A percentile compares a stretch with the other conserved stretches of the same genome.
Conservation (phyloP, 2,797 vertebrate species). For the Calcarius lapponicus region DNA sequence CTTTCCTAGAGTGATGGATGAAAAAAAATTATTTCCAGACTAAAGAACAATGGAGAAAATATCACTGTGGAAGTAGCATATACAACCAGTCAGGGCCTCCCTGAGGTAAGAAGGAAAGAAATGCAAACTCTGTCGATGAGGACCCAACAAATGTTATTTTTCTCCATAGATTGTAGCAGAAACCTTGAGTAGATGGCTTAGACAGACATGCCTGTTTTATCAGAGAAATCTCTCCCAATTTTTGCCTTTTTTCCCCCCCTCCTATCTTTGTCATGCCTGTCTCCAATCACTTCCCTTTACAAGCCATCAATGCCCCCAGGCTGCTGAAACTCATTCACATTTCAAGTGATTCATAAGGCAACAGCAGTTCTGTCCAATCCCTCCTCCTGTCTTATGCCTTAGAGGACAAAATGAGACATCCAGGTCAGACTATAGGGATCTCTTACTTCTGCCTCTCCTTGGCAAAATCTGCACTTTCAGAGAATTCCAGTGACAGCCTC, state of each 20-base stretch:
- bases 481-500: not conserved
- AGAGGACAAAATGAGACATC: not conserved
- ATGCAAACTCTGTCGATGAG: not conserved
- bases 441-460: not conserved
- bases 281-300: not conserved
- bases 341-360: not conserved
- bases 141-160: not conserved
- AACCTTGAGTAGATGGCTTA: not conserved
- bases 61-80: not conserved
- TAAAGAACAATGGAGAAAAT: not conserved
- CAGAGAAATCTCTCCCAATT: not conserved
- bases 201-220: not conserved
- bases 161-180: not conserved
- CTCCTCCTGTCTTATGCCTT: not conserved
- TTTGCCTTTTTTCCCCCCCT: not conserved
- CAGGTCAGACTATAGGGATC: not conserved
- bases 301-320: fast-evolving
- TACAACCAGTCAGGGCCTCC: not conserved
- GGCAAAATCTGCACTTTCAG: not conserved
- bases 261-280: not conserved
- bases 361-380: not conserved
- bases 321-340: not conserved
- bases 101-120: not conserved
- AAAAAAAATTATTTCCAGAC: not conserved
- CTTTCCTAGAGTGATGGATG: not conserved